These are phyloP conservation scores for Riparia riparia DNA, from an alignment of 2,113 vertebrate genomes.

Conservation along the genomic window DNA sequence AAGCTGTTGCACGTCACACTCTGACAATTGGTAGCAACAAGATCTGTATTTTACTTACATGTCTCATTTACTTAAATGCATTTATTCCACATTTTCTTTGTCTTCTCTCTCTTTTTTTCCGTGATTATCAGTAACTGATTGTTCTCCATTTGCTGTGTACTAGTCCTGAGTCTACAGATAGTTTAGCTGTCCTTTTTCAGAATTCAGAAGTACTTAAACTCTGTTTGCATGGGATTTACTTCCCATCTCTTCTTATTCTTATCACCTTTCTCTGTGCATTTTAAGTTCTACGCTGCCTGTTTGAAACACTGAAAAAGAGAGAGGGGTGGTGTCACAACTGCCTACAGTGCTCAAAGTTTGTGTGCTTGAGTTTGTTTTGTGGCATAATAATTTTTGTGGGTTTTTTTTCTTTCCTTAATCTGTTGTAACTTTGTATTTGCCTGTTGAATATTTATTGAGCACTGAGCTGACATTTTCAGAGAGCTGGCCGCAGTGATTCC, in stretches of 20 bases:
- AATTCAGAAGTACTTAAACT: neutral
- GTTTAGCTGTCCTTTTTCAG: neutral
- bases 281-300: neutral
- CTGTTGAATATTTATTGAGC: neutral
- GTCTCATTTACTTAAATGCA: neutral
- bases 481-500: neutral
- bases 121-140: neutral
- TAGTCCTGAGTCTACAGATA: neutral
- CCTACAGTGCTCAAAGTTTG: neutral
- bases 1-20: neutral
- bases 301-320: neutral
- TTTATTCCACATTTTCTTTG: neutral
- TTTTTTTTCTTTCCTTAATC: neutral
- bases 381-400: neutral
- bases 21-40: neutral
- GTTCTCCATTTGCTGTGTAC: neutral
- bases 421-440: neutral
- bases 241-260: slow-evolving; percentile 22
- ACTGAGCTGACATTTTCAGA: neutral
- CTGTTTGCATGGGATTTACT: neutral
- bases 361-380: neutral
- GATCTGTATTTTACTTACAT: neutral
- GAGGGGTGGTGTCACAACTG: neutral
- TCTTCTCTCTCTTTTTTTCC: neutral
- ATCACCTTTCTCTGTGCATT: neutral